A percentile compares a stretch with the other conserved stretches of the same genome.
Conservation (phyloP, 2,888 invertebrate species). For the Tenthredo livida region DNA sequence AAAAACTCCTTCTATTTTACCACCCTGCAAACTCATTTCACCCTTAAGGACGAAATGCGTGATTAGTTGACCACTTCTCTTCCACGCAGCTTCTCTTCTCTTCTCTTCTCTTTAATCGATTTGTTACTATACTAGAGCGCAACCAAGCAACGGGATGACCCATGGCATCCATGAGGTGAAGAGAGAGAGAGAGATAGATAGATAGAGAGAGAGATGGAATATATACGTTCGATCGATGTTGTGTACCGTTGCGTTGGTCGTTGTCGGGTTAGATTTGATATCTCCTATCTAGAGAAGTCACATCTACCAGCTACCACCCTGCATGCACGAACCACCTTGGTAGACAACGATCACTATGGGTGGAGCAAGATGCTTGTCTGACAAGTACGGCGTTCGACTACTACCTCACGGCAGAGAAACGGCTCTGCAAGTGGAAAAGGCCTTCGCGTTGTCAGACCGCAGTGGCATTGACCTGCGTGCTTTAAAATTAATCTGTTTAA, state of each 20-base stretch:
- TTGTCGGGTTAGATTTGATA: constrained; percentile 32
- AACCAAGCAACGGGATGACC: constrained; percentile 43
- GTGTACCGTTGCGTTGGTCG: not conserved
- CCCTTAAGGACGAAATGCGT: not conserved
- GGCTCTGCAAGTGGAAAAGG: constrained; percentile 24
- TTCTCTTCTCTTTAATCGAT: constrained; percentile 36
- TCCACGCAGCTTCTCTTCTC: constrained; percentile 19
- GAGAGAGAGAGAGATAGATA: too few species aligned
- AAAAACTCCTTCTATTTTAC: not conserved
- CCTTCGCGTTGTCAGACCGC: not conserved
- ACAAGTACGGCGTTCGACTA: constrained; percentile 43
- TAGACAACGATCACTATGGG: constrained; percentile 30
- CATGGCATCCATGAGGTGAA: not conserved
- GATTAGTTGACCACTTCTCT: constrained; percentile 18
- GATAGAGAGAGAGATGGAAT: not conserved
- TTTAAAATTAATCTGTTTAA: not conserved
- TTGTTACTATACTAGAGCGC: constrained; percentile 2
- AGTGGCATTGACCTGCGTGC: not conserved
- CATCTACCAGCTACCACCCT: not conserved
- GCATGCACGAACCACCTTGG: not conserved
- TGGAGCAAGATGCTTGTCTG: constrained; percentile 42
- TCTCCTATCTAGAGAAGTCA: constrained; percentile 33
- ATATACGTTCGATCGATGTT: constrained; percentile 32
- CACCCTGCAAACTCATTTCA: not conserved
- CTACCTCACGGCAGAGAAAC: constrained; percentile 20